Evolutionary conservation across 2,113 vertebrate species (phyloP).

Genomic region (Scomber japonicus): DNA sequence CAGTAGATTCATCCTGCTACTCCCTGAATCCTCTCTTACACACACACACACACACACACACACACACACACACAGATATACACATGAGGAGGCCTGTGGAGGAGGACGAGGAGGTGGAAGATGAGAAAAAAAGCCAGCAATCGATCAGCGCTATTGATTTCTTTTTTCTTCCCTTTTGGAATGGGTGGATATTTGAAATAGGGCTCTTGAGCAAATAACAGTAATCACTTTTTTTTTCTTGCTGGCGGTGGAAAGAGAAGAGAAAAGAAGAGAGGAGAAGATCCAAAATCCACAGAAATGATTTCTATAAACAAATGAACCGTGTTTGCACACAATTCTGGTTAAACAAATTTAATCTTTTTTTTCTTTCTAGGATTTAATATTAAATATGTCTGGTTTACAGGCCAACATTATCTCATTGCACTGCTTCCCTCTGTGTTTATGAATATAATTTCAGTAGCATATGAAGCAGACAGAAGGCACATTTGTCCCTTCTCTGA

Average conservation of each 20-base stretch:
- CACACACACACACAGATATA: conserved; percentile 49
- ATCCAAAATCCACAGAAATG: background rate
- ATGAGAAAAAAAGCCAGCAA: conserved; percentile 76
- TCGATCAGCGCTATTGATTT: conserved; percentile 84
- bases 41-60: conserved; percentile 51
- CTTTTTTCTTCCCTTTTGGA: conserved; percentile 71
- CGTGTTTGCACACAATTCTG: conserved; percentile 2
- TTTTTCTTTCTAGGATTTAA: background rate
- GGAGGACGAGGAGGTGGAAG: conserved; percentile 46
- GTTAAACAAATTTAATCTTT: background rate
- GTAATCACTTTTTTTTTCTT: conserved; percentile 79
- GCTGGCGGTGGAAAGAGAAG: conserved; percentile 38
- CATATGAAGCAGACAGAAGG: conserved; percentile 11
- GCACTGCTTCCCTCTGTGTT: background rate
- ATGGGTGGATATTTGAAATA: conserved; percentile 78
- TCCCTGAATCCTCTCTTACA: conserved; percentile 33
- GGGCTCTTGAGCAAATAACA: conserved; percentile 77
- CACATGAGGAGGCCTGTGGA: conserved; percentile 53
- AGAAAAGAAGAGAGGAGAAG: background rate
- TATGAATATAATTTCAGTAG: conserved; percentile 18
- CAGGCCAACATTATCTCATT: background rate
- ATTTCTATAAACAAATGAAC: conserved; percentile 30
- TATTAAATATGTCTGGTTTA: background rate
- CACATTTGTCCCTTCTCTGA: conserved; percentile 25
- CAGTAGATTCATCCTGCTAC: conserved; percentile 61